Evolutionary conservation across 2,113 vertebrate genomes (phyloP).

Genomic region (Melanocharis versteri): DNA sequence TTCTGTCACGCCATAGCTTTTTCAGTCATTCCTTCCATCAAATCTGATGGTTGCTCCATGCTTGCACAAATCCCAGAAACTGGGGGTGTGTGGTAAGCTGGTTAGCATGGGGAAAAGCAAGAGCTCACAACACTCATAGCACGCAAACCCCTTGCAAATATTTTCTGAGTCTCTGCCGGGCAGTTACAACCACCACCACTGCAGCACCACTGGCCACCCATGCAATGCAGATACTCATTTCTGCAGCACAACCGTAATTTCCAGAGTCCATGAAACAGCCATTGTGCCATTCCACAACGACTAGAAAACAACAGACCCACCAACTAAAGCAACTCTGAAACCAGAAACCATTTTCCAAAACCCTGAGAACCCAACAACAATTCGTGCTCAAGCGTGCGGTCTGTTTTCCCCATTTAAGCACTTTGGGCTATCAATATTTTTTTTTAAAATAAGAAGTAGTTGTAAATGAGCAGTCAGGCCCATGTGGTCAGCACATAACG

Average conservation of each 20-base stretch:
- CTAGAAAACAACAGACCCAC: not conserved
- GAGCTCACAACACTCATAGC: not conserved
- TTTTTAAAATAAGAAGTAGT: not conserved
- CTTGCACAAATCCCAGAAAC: not conserved
- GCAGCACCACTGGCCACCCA: not conserved
- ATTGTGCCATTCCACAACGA: fast-evolving
- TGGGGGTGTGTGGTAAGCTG: not conserved
- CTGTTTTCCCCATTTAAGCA: not conserved
- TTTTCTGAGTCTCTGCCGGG: not conserved
- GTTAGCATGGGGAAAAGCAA: not conserved
- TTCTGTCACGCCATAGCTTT: not conserved
- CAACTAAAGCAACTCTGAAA: not conserved
- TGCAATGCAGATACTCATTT: not conserved
- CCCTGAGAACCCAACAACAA: not conserved
- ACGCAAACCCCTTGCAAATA: not conserved
- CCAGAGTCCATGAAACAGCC: not conserved
- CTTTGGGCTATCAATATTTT: not conserved
- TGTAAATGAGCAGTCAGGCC: constrained; percentile 30
- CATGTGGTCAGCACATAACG: not conserved
- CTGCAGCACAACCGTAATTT: not conserved
- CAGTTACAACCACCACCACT: not conserved
- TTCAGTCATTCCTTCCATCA: not conserved
- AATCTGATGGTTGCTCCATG: not conserved
- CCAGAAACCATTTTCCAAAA: not conserved
- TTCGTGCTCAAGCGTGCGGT: fast-evolving